Base-by-base conservation (phyloP, 1,140 invertebrate genomes). In the fruit fly (Drosophila melanogaster) region DNA sequence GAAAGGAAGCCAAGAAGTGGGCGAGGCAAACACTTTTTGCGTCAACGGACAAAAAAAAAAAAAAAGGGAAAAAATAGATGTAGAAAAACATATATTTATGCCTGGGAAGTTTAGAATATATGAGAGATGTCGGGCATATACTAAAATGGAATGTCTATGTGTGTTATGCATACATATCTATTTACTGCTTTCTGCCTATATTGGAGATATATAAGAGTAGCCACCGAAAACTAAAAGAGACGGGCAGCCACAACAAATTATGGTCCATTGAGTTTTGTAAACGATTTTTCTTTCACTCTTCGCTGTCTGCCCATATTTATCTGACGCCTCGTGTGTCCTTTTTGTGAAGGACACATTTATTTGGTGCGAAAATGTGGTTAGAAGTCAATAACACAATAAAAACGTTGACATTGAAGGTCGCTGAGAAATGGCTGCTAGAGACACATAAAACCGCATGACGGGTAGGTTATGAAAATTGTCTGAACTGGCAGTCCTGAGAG, bases 311-410 rank as follows among this genome's bases (percentile, higher is more conserved):
- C 46, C 15, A 40, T 30, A 40, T 57, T 43, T 72, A 49, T 60
- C 58, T 54, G 37, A 37, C 53, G 37, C 30, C 26, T 43, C 62
- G 53, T 40, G 15, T 41, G 47, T 77, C 54, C 61, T 60, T 64
- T 81, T 38, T 66, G 81, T 58, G 81, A 77, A 83, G 76, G 76
- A 56, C 76, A 79, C 61, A 55, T 67, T 65, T 65, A 69, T 80
- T 71, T 76, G 84, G 80, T 89, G 84, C 74, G 84, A 87, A 87
- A 87, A 84, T 89, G 84, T 89, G 84, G 84, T 84, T 84, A 71
- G 84, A 67, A 84, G 84, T 89, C 84, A 84, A 87, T 89, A 84
- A 89, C 84, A 83, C 79, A 83, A 89, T 89, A 77, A 89, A 83
- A 89, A 80, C 84, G 56, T 77, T 72, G 73, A 60, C 57, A 55